These are phyloP conservation scores for Uromys caudimaculatus DNA, from an alignment of 2,797 vertebrate species.

Conservation along the genomic window DNA sequence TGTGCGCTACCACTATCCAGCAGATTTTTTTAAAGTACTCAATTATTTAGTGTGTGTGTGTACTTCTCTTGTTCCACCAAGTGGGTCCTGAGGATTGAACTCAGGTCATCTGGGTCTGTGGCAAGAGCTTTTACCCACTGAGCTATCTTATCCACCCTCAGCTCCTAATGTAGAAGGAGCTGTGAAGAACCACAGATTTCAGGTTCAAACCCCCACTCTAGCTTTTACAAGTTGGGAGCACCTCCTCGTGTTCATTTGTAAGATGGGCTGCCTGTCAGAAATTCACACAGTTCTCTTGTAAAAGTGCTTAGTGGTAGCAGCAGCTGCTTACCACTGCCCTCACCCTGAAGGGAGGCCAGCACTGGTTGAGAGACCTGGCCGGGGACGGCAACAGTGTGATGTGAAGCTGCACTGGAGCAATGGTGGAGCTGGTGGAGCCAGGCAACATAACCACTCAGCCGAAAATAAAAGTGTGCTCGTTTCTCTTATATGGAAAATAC, in stretches of 20 bases:
- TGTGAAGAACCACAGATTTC: neutral
- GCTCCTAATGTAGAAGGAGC: neutral
- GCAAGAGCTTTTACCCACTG: neutral
- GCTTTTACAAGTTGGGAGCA: neutral
- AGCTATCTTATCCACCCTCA: accelerated
- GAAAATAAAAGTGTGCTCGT: neutral
- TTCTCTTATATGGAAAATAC: neutral
- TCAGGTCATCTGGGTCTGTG: neutral
- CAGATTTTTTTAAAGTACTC: neutral
- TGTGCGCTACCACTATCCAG: no score
- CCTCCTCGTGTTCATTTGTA: neutral
- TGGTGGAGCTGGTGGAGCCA: neutral
- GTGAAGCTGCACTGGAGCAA: neutral
- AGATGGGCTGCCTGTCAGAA: neutral
- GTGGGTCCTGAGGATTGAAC: neutral
- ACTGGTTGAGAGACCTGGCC: neutral
- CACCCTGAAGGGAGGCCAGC: neutral
- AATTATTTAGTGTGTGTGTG: neutral
- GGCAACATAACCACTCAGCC: neutral
- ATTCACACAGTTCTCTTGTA: neutral
- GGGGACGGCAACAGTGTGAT: neutral
- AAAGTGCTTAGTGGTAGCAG: neutral
- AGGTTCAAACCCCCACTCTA: neutral
- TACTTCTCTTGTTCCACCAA: neutral
- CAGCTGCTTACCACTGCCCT: neutral